Evolutionary conservation across 2,113 vertebrate species (phyloP), one percentile per base, ranked within the genome.

Genomic region (Acinonyx jubatus): DNA sequence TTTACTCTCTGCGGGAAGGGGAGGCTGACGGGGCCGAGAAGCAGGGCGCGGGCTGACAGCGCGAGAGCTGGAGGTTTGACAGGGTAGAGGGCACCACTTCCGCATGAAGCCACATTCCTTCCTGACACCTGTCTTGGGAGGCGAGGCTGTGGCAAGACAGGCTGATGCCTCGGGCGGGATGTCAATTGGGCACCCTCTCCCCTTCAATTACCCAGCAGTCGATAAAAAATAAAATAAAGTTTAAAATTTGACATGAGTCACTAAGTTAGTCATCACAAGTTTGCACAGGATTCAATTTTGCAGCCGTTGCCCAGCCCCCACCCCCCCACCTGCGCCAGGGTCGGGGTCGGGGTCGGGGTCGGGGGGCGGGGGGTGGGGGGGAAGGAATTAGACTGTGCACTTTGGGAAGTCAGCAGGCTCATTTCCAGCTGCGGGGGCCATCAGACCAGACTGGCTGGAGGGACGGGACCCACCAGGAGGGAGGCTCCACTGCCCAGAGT

Each of bases 141-240:
- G 66, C 18, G 3, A 79, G 61, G 73, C 33, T 13, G 25, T 82
- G 82, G 88, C 82, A 74, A 93, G 83, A 45, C 91, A 63, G 89
- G 79, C 87, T 80, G 96, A 3, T 19, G 96, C 98, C 98, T 97
- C 94, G 94, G 97, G 97, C 95, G 13, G 80, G 78, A 57, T 97
- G 98, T 98, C 98, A 97, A 0, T 38, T 45, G 94, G 96, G 94
- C 94, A 90, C 81, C 86, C 86, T 55, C 87, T 80, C 69, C 29
- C 86, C 94, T 97, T 92, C 97, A 96, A 96, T 98, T 97, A 97
- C 71, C 87, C 90, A 87, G 97, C 63, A 95, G 95, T 69, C 38
- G 84, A 95, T 97, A 97, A 96, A 97, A 89, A 98, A 97, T 96
- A 97, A 90, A 95, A 97, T 92, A 76, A 97, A 98, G 83, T 96